These are phyloP conservation scores for Podarcis cretensis DNA, from an alignment of 2,113 vertebrate genomes.

Conservation along the genomic window DNA sequence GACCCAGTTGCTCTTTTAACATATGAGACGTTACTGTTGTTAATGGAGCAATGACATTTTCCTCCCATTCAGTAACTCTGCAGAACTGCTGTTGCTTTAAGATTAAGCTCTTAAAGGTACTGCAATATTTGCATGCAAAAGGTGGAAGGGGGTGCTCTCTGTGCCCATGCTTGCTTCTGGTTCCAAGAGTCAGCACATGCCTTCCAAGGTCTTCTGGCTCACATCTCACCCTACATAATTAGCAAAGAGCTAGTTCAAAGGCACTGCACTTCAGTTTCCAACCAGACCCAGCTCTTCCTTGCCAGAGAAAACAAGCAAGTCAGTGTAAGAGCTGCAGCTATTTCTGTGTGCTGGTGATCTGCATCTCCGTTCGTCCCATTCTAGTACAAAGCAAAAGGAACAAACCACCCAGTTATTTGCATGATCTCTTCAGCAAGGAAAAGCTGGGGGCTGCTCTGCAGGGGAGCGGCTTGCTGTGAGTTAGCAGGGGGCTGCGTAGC, in stretches of 20 bases:
- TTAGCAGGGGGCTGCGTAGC: not conserved
- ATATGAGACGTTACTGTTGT: not conserved
- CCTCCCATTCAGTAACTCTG: not conserved
- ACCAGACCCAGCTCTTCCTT: not conserved
- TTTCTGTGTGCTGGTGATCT: not conserved
- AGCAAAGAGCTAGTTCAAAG: not conserved
- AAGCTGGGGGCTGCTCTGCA: not conserved
- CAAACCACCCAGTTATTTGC: not conserved
- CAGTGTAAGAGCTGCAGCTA: not conserved
- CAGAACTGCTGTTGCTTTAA: too few relatives aligned
- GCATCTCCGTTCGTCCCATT: not conserved
- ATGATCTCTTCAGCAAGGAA: not conserved
- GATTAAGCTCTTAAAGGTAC: not conserved
- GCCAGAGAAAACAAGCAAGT: too few relatives aligned
- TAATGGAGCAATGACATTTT: not conserved
- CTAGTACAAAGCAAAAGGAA: not conserved
- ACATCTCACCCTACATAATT: not conserved
- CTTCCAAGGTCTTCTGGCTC: not conserved
- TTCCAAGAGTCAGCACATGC: not conserved
- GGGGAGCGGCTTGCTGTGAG: not conserved
- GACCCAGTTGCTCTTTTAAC: not conserved
- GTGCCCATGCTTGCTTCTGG: not conserved
- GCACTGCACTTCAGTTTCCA: not conserved
- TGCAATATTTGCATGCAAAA: not conserved
- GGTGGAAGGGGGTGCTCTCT: too few relatives aligned